Conservation (phyloP, 2,797 vertebrate genomes). For the Phylloscopus collybita region DNA sequence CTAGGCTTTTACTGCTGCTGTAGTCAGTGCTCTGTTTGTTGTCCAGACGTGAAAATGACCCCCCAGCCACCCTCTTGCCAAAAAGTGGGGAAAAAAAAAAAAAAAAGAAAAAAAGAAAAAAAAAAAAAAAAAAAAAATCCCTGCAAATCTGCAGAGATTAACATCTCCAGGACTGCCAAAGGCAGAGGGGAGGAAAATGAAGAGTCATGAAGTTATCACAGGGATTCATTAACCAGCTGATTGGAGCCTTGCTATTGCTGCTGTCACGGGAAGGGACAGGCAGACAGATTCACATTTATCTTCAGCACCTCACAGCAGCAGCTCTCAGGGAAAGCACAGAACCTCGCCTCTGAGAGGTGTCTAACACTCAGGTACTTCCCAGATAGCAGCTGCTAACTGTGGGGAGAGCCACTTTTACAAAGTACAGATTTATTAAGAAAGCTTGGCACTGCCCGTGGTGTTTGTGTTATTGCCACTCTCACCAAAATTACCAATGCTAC, state of each 20-base stretch:
- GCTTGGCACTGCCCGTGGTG: not conserved
- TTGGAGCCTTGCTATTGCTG: constrained; percentile 48
- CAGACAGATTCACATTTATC: constrained; percentile 65
- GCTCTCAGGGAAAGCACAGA: constrained; percentile 7
- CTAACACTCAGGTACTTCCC: not conserved
- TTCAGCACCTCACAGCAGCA: constrained; percentile 34
- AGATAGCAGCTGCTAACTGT: not conserved
- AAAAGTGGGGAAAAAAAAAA: not conserved
- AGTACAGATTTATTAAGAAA: not conserved
- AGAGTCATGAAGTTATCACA: constrained; percentile 63
- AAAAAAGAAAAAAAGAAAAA: too few relatives aligned
- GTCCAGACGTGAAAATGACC: not conserved
- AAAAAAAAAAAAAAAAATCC: too few relatives aligned
- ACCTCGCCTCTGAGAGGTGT: not conserved
- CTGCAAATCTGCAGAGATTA: constrained; percentile 38
- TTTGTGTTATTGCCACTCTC: not conserved
- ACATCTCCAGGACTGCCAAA: constrained; percentile 51
- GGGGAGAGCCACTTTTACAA: not conserved
- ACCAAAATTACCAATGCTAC: not conserved
- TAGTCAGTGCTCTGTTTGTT: not conserved
- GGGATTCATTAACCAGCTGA: constrained; percentile 51
- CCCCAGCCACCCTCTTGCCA: not conserved
- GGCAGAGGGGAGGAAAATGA: constrained; percentile 39
- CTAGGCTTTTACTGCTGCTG: not conserved
- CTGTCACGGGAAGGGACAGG: constrained; percentile 48